phyloP scores from a whole-genome alignment of 2,797 vertebrate genomes.

The Coreius guichenoti region DNA sequence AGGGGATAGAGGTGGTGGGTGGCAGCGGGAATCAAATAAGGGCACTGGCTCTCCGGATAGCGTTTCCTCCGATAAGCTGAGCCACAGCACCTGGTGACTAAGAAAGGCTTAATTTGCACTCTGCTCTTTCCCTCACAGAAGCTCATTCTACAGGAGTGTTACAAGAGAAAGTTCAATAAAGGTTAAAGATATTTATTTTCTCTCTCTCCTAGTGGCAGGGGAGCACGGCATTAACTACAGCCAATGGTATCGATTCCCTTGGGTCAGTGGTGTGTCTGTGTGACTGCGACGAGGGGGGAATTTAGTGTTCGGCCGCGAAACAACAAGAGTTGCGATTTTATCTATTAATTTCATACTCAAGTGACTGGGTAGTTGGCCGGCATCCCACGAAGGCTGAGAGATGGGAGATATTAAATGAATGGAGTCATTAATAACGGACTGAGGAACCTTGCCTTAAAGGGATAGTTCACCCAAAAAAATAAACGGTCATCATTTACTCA shows the following conservation, averaged over 20 bases:
- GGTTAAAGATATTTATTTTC: slow-evolving; percentile 59
- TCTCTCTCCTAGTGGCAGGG: slow-evolving; percentile 34
- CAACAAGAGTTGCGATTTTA: slow-evolving; percentile 48
- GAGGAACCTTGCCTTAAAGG: slow-evolving; percentile 31
- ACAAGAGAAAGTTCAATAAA: slow-evolving; percentile 60
- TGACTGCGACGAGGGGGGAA: slow-evolving; percentile 41
- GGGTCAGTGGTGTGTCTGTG: slow-evolving; percentile 46
- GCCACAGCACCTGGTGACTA: slow-evolving; percentile 44
- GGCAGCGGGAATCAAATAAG: slow-evolving; percentile 39
- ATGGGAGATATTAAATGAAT: slow-evolving; percentile 53
- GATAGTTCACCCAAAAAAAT: neutral
- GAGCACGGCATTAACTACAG: slow-evolving; percentile 54
- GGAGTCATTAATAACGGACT: slow-evolving; percentile 50
- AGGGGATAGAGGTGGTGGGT: neutral
- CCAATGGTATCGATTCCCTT: slow-evolving; percentile 58
- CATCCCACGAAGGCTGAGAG: slow-evolving; percentile 39
- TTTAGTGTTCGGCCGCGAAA: slow-evolving; percentile 48
- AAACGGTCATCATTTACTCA: neutral
- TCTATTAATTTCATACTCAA: slow-evolving; percentile 57
- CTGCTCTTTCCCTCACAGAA: slow-evolving; percentile 40
- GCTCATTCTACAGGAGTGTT: slow-evolving; percentile 45
- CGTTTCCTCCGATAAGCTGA: slow-evolving; percentile 41
- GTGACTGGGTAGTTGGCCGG: slow-evolving; percentile 46
- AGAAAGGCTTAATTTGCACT: slow-evolving; percentile 46
- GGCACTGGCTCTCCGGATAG: slow-evolving; percentile 11